Evolutionary conservation across 1,140 invertebrate genomes (phyloP), one percentile per base, ranked within the genome.

Genomic region (Mya arenaria): DNA sequence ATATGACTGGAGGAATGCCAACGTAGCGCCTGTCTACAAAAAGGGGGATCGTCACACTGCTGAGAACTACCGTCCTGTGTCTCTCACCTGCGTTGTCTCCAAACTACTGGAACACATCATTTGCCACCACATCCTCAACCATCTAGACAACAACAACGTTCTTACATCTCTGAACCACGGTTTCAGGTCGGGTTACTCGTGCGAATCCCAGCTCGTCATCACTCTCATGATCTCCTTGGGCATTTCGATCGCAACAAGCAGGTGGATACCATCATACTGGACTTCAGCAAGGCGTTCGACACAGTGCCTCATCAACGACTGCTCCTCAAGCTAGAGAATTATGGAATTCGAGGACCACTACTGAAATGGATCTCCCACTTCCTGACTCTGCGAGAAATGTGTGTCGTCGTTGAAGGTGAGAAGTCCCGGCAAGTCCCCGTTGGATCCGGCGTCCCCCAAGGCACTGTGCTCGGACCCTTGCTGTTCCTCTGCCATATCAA

Each of bases 261-360:
- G 34, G 63, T 73, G 3, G 82, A 85, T 32, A 44, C 73, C 25
- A 30, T 17, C 13, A 60, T 83, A 25, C 36, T 84, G 25, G 84
- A 86, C 39, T 86, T 77, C 55, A 62, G 68, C 25, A 86, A 84
- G 60, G 85, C 77, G 5, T 86, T 81, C 37, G 82, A 82, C 41
- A 85, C 79, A 58, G 77, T 86, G 32, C 63, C 77, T 15, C 39
- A 81, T 52, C 28, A n/a, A 17, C 15, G 74, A 25, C 68, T 81
- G 8, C 63, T 41, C n/a, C 19, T 36, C 0, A 75, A 84, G 65
- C 71, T 81, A 23, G n/a, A 69, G 17, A 71, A 84, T 6, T 84
- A 79, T 34, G 44, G 68, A 0, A 81, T 75, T 19, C 5, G 17
- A 17, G 55, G 71, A 0, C 52, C 60, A 37, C 58, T 77, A 6